phyloP scores from a whole-genome alignment of 2,888 invertebrate genomes.

The Xiphydria camelus region DNA sequence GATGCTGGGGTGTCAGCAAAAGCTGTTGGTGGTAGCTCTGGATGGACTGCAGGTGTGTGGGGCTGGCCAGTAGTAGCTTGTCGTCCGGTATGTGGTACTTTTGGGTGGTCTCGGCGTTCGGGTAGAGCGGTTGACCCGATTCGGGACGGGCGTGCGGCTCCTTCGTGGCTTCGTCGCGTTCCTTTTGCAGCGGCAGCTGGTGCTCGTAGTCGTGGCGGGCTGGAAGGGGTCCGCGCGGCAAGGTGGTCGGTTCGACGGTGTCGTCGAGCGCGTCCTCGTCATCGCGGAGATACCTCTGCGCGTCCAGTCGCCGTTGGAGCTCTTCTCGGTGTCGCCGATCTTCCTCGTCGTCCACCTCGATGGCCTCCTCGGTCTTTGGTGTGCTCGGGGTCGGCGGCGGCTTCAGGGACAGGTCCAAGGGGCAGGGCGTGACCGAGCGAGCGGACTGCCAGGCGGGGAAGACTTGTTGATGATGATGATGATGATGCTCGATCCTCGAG shows the following conservation, averaged over 20 bases:
- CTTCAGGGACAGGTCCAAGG: constrained; percentile 78
- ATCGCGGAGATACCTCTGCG: constrained; percentile 5
- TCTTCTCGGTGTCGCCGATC: constrained; percentile 31
- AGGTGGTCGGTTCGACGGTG: background rate
- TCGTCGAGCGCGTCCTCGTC: constrained; percentile 23
- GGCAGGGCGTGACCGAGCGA: constrained; percentile 57
- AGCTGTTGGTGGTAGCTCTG: constrained; percentile 43
- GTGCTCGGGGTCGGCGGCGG: constrained; percentile 31
- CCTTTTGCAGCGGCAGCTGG: background rate
- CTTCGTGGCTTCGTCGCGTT: background rate
- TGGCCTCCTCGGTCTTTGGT: constrained; percentile 25
- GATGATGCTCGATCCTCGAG: constrained; percentile 20
- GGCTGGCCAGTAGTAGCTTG: constrained; percentile 27
- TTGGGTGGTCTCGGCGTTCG: constrained; percentile 1
- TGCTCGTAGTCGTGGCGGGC: background rate
- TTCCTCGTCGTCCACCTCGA: constrained; percentile 45
- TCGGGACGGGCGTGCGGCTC: background rate
- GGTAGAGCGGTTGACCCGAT: background rate
- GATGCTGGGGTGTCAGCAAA: constrained; percentile 41
- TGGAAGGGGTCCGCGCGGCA: background rate
- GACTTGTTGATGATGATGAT: constrained; percentile 13
- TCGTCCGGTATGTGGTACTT: constrained; percentile 26
- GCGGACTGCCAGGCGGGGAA: constrained; percentile 25
- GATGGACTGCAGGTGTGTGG: constrained; percentile 19
- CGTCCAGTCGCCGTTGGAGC: background rate